phyloP scores from a whole-genome alignment of 2,113 vertebrate genomes.

The Andinoacara biseriatus region DNA sequence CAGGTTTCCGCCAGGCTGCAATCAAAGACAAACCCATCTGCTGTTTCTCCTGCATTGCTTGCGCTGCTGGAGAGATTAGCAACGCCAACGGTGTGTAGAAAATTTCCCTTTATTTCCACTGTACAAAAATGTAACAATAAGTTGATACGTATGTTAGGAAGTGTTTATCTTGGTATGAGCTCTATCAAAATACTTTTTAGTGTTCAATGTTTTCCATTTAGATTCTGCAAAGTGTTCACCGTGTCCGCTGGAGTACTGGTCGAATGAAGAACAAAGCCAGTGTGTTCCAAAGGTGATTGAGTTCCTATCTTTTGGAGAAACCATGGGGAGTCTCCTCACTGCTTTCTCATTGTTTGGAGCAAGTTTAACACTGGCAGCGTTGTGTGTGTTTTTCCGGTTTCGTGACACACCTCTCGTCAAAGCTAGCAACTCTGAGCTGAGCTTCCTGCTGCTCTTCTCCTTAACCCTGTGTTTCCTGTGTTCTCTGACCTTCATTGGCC shows the following conservation, averaged over 20 bases:
- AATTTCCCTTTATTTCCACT: not conserved
- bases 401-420: slow-evolving; percentile 77
- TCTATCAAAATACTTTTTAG: not conserved
- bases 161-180: not conserved
- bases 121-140: not conserved
- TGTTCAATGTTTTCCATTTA: slow-evolving; percentile 43
- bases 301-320: slow-evolving; percentile 79
- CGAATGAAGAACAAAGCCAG: slow-evolving; percentile 70
- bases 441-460: slow-evolving; percentile 78
- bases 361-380: slow-evolving; percentile 59
- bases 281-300: slow-evolving; percentile 78
- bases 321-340: slow-evolving; percentile 75
- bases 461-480: slow-evolving; percentile 78
- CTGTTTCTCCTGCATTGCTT: slow-evolving; percentile 81
- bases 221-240: slow-evolving; percentile 74
- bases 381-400: slow-evolving; percentile 72
- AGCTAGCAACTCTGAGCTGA: slow-evolving; percentile 81
- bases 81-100: slow-evolving; percentile 74
- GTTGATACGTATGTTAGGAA: not conserved
- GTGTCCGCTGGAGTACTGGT: slow-evolving; percentile 78
- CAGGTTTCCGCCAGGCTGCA: slow-evolving; percentile 77
- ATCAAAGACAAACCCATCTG: slow-evolving; percentile 81
- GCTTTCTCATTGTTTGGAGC: slow-evolving; percentile 70
- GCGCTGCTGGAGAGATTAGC: slow-evolving; percentile 81
- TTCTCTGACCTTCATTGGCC: slow-evolving; percentile 79